Evolutionary conservation across 2,113 vertebrate genomes (phyloP), one percentile per base, ranked within the genome.

Genomic region (Pongo pygmaeus): DNA sequence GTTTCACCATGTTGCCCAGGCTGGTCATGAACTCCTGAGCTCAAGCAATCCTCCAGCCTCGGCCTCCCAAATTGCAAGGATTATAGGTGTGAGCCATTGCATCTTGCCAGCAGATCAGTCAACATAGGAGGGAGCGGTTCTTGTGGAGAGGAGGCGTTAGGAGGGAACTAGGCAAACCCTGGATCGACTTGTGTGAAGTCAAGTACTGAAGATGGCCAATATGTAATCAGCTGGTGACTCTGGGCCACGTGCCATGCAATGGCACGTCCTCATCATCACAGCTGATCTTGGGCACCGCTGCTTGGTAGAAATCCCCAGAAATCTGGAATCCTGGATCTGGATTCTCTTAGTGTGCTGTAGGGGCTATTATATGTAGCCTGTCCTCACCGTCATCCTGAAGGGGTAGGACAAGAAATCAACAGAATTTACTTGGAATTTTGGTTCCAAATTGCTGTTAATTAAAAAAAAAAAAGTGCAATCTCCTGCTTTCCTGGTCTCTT

Each of bases 351-450:
- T 50, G 48, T 75, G 57, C 32, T n/a, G 48, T 32, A 55, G 27
- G 61, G 27, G 27, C 5, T 13, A 30, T 30, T 12, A 64, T 27
- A 64, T 64, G 5, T 64, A 64, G 27, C 27, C 61, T 30, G 61
- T 64, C 61, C 61, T 64, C 61, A 64, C 27, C 61, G 13, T 64
- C 61, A 64, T 64, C 27, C 61, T 30, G 61, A 64, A 64, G 27
- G 27, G 55, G 38, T 25, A 40, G 18, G 88, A 57, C 50, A 79
- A 55, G 23, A 75, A 96, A 81, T 50, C 35, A 64, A 50, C 46
- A 93, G 59, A 91, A 85, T 81, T 83, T 67, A 81, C 20, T 74
- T 86, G 67, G 32, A 40, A 87, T 75, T 91, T 91, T 69, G 67
- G 48, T 50, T 69, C 25, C 69, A 80, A 48, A 87, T 67, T 91